Evolutionary conservation across 2,113 vertebrate genomes (phyloP).

Genomic region (Donacobius atricapilla): DNA sequence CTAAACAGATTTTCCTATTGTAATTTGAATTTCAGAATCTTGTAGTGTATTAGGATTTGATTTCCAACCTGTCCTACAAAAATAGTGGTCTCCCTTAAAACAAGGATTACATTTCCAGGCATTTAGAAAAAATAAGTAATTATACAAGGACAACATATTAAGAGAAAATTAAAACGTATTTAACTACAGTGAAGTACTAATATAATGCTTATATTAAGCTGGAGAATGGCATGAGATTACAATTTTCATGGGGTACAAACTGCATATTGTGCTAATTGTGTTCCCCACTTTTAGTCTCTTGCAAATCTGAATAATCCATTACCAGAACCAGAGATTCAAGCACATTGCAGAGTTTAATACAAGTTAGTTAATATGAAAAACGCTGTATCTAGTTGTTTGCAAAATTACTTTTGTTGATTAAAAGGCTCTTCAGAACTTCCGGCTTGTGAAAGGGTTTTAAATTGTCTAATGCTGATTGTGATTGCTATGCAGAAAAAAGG

Average conservation of each 20-base stretch:
- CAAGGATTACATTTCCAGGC: not conserved
- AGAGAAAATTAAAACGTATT: conserved; percentile 66
- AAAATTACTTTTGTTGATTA: conserved; percentile 97
- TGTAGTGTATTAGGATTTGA: not conserved
- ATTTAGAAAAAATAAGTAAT: conserved; percentile 29
- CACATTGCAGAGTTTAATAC: conserved; percentile 75
- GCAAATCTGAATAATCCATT: conserved; percentile 65
- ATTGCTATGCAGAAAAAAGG: conserved; percentile 91
- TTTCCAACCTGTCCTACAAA: not conserved
- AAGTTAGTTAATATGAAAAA: conserved; percentile 85
- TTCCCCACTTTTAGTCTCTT: conserved; percentile 40
- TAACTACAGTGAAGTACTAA: conserved; percentile 17
- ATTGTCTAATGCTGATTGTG: conserved; percentile 97
- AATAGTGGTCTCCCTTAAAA: not conserved
- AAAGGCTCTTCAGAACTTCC: conserved; percentile 90
- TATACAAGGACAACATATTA: conserved; percentile 34
- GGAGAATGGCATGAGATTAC: not conserved
- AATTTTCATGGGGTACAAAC: conserved; percentile 33
- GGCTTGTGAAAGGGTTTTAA: conserved; percentile 92
- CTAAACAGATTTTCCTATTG: not conserved
- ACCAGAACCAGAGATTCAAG: conserved; percentile 55
- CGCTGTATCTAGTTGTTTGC: conserved; percentile 83
- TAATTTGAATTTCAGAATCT: conserved; percentile 21
- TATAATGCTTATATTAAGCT: conserved; percentile 33
- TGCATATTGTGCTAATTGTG: not conserved